Conservation (phyloP, 2,888 invertebrate species). For the Linnaemya tessellans region DNA sequence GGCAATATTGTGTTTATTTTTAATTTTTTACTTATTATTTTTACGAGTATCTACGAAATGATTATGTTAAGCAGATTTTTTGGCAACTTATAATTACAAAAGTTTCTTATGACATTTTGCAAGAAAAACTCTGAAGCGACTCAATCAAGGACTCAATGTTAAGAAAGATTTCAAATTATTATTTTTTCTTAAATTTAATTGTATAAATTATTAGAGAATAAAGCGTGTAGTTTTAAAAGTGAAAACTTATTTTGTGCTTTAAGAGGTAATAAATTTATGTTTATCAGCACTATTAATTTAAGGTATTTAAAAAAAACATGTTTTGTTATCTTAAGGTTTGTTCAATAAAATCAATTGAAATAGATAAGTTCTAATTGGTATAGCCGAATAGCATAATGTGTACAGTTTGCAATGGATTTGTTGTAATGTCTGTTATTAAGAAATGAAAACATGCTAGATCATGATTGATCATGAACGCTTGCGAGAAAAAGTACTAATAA, state of each 20-base stretch:
- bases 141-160: constrained; percentile 37
- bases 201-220: neutral
- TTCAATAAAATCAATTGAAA: too few species aligned
- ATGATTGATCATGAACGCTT: too few species aligned
- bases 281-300: neutral
- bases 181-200: neutral
- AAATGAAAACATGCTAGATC: too few species aligned
- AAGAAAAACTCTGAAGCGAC: constrained; percentile 31
- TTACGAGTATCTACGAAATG: constrained; percentile 62
- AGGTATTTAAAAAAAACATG: neutral
- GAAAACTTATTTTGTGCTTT: neutral
- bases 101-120: constrained; percentile 76
- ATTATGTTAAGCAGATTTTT: constrained; percentile 81
- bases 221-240: constrained; percentile 2
- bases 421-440: too few species aligned
- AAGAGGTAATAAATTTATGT: neutral
- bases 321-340: neutral
- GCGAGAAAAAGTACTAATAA: too few species aligned
- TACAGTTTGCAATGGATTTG: too few species aligned
- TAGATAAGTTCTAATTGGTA: too few species aligned
- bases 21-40: constrained; percentile 14
- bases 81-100: constrained; percentile 82
- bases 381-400: too few species aligned
- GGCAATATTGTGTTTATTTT: constrained; percentile 36
- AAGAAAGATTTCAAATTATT: constrained; percentile 32